Conservation (phyloP, 2,888 invertebrate genomes). For the Pheosia gnoma region DNA sequence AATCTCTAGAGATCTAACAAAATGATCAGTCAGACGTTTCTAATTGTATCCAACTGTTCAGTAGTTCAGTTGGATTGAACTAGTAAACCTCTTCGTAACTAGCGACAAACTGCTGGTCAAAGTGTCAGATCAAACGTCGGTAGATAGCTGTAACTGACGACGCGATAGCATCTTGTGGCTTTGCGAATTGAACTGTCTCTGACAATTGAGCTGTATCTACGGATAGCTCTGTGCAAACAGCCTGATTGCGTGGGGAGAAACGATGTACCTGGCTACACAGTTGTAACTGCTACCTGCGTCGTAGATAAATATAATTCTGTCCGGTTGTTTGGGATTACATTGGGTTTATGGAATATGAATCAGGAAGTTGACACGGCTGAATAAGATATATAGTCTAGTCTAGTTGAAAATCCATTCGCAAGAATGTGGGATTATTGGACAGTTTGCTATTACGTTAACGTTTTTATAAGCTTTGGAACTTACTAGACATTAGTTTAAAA, state of each 20-base stretch:
- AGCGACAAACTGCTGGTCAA: conserved; percentile 21
- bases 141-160: conserved; percentile 17
- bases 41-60: no score
- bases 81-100: conserved; percentile 18
- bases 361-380: not conserved
- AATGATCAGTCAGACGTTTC: no score
- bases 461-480: no score
- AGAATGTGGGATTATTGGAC: no score
- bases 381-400: no score
- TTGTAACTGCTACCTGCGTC: not conserved
- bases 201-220: conserved; percentile 15
- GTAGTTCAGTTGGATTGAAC: no score
- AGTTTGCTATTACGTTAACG: no score
- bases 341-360: no score
- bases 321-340: not conserved
- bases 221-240: not conserved
- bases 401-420: no score
- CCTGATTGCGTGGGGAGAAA: not conserved
- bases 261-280: not conserved
- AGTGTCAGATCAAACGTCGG: conserved; percentile 24
- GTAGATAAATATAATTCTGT: not conserved
- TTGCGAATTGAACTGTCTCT: conserved; percentile 3
- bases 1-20: no score
- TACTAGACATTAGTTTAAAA: no score
- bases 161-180: conserved; percentile 18